Conservation (phyloP, 1,140 invertebrate species). For the Drosophila azteca region DNA sequence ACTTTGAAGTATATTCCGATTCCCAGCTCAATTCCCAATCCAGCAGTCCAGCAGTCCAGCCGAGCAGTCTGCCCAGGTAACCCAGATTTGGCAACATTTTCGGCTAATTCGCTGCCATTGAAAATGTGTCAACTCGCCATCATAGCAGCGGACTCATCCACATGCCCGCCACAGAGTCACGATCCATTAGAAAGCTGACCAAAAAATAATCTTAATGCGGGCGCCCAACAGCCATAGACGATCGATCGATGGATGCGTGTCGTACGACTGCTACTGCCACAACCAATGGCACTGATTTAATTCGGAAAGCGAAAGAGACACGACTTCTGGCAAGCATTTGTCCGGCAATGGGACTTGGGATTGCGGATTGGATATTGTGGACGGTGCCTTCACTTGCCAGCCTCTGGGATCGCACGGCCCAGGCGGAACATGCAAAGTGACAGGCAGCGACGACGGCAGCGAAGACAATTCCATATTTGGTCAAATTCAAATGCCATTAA, state of each 20-base stretch:
- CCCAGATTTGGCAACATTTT: conserved; percentile 29
- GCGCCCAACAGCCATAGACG: conserved; percentile 17
- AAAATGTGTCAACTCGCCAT: conserved; percentile 60
- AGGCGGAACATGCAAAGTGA: conserved; percentile 74
- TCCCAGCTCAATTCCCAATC: too few species aligned
- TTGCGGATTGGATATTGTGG: conserved; percentile 8
- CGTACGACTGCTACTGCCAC: neutral
- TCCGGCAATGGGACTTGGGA: conserved; percentile 23
- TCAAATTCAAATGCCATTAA: conserved; percentile 83
- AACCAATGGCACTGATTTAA: conserved; percentile 58
- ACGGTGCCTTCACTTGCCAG: conserved; percentile 56
- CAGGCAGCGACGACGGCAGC: conserved; percentile 38
- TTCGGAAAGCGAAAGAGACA: conserved; percentile 58
- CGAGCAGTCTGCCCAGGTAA: neutral
- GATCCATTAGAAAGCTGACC: conserved; percentile 70
- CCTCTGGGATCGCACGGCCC: conserved; percentile 25
- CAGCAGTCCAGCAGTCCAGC: conserved; percentile 8
- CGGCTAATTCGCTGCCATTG: conserved; percentile 33
- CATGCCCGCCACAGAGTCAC: conserved; percentile 55
- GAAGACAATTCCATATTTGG: conserved; percentile 78
- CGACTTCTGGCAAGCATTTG: conserved; percentile 62
- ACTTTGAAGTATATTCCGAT: neutral
- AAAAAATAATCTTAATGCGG: conserved; percentile 51
- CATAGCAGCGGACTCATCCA: conserved; percentile 52
- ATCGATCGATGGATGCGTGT: conserved; percentile 63